Evolutionary conservation across 2,888 invertebrate genomes (phyloP), one percentile per base, ranked within the genome.

Genomic region (Platerodrilus igneus): DNA sequence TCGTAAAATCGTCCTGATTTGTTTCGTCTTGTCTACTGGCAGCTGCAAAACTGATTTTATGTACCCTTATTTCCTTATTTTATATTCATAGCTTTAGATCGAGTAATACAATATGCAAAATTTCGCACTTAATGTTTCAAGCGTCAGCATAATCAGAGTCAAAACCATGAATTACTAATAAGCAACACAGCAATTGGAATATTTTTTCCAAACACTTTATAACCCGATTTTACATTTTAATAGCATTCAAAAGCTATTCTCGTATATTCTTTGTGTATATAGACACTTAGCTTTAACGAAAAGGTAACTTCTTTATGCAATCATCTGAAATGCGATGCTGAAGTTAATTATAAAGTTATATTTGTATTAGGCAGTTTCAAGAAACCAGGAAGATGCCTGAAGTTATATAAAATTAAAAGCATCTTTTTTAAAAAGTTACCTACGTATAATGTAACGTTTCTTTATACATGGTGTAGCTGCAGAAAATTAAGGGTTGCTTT

Each of bases 1-100:
- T 55, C 53, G 56, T 52, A 55, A 53, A 57, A 55, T 50, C 44
- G 36, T 35, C 39, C 49, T 50, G 53, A 56, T 56, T 59, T 60
- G 57, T 56, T 57, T 55, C 54, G 48, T 50, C 47, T 48, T 51
- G 50, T 51, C 51, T 44, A 41, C 39, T 50, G 51, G 51, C 51
- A 50, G 41, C 41, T 41, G 45, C 45, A 33, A 41, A 41, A 41
- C 41, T 42, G 40, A 40, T 44, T 44, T 40, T 40, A 40, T 44
- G 39, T 39, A 44, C 40, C 39, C 44, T 44, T 43, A 33, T 43
- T 37, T 43, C 44, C 44, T 39, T 20, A 44, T 44, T 44, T 39
- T 35, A 39, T 35, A 39, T 44, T 44, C 38, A 44, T 44, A 34
- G 35, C 36, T 36, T 20, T 23, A 30, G 38, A 44, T 38, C 39